Percentiles rank a stretch among this genome's conserved stretches.
These are phyloP conservation scores for Columba janthina DNA, from an alignment of 2,113 vertebrate species.

Conservation along the genomic window DNA sequence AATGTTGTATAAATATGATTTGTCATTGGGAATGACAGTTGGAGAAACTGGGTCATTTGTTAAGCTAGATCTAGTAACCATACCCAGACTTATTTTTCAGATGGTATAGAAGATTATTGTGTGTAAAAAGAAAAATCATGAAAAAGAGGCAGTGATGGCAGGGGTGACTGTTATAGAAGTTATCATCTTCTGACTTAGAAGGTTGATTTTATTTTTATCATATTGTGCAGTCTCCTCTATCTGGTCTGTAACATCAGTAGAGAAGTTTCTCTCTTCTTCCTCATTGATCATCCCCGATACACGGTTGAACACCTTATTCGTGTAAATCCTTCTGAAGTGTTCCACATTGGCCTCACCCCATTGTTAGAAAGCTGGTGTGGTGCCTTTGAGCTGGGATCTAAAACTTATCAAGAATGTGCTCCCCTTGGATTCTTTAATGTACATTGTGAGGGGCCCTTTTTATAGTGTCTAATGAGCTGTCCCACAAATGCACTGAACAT, in stretches of 20 bases:
- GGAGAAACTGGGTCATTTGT: conserved; percentile 26
- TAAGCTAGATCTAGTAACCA: conserved; percentile 6
- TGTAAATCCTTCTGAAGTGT: conserved; percentile 49
- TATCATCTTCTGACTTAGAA: conserved; percentile 12
- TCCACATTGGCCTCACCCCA: conserved; percentile 38
- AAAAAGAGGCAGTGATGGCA: conserved; percentile 28
- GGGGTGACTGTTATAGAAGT: conserved; percentile 40
- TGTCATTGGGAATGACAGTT: neutral
- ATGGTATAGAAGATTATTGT: neutral
- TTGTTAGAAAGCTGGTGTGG: conserved; percentile 32
- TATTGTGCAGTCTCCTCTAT: conserved; percentile 44
- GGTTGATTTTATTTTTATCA: conserved; percentile 60
- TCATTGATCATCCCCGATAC: conserved; percentile 51
- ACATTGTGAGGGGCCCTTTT: conserved; percentile 40
- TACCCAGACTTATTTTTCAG: neutral
- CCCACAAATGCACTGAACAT: neutral
- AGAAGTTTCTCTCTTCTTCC: conserved; percentile 48
- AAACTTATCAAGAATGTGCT: conserved; percentile 53
- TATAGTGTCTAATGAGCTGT: conserved; percentile 49
- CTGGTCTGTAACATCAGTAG: conserved; percentile 46
- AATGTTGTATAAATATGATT: neutral
- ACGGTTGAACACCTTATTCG: conserved; percentile 39
- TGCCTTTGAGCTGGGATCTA: conserved; percentile 62
- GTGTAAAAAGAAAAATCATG: conserved; percentile 32
- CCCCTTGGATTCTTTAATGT: conserved; percentile 20